Evolutionary conservation across 2,797 vertebrate species (phyloP).

Genomic region (Ceryle rudis): DNA sequence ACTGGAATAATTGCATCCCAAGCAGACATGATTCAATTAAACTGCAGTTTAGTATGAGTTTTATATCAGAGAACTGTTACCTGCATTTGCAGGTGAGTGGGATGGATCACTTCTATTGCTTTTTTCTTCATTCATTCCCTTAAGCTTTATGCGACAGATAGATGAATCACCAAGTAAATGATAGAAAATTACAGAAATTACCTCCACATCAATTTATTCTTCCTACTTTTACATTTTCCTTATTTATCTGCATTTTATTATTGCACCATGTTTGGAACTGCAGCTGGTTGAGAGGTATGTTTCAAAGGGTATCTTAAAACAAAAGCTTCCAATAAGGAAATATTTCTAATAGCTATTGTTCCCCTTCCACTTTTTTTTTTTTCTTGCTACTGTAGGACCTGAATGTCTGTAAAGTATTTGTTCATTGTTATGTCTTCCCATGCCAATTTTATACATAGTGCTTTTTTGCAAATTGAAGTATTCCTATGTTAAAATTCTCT

Average conservation of each 20-base stretch:
- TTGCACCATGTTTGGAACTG: constrained; percentile 2
- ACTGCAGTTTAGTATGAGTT: not conserved
- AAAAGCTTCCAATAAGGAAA: constrained; percentile 27
- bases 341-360: constrained; percentile 24
- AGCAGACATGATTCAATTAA: not conserved
- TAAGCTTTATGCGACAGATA: not conserved
- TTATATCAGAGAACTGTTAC: constrained; percentile 22
- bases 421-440: constrained; percentile 22
- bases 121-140: not conserved
- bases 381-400: not conserved
- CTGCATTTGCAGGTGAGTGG: constrained; percentile 22
- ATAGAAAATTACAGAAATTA: constrained; percentile 14
- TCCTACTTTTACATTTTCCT: constrained; percentile 9
- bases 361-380: not conserved
- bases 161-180: not conserved
- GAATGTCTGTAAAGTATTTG: constrained; percentile 40
- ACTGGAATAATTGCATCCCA: not conserved
- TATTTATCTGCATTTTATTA: not conserved
- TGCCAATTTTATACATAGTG: constrained; percentile 32
- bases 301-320: constrained; percentile 34
- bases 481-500: constrained; percentile 36
- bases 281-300: constrained; percentile 69
- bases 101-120: not conserved
- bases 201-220: not conserved
- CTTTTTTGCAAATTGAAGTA: constrained; percentile 47